Conservation (phyloP, 37 sponge, comb jelly and placozoan species). For the Dysidea cf. avara region DNA sequence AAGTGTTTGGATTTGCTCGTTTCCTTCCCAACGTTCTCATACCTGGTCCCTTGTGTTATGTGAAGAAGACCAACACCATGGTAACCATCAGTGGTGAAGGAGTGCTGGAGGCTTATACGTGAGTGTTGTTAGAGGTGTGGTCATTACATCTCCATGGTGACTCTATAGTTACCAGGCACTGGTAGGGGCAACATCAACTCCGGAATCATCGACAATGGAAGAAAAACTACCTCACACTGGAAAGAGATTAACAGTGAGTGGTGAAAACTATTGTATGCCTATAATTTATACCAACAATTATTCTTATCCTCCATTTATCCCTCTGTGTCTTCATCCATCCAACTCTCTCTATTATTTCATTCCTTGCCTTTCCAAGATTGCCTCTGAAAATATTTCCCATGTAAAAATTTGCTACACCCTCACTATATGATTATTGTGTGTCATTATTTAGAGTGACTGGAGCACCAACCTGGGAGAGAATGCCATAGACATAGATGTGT, state of each 20-base stretch:
- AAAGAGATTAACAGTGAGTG: neutral
- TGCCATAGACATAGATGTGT: constrained; percentile 49
- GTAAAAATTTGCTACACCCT: too few species aligned
- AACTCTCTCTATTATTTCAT: too few species aligned
- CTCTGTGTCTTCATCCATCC: too few species aligned
- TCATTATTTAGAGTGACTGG: constrained; percentile 66
- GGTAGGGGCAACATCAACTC: neutral
- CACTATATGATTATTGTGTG: neutral
- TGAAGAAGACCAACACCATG: constrained; percentile 60
- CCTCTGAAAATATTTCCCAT: too few species aligned
- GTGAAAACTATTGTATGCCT: too few species aligned
- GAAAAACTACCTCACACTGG: neutral
- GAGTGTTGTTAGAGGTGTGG: neutral
- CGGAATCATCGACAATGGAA: neutral
- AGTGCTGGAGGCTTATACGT: constrained; percentile 62
- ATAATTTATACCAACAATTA: too few species aligned
- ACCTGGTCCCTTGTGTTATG: constrained; percentile 83
- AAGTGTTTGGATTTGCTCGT: constrained; percentile 54
- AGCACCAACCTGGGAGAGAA: constrained; percentile 75
- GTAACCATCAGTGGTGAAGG: constrained; percentile 64
- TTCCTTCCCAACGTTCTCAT: constrained; percentile 86
- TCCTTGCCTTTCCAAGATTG: too few species aligned
- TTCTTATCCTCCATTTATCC: too few species aligned
- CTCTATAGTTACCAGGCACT: neutral
- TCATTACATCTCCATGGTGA: neutral